Base-by-base conservation (phyloP, 1,140 invertebrate species). In the Brachionus paranguensis region DNA sequence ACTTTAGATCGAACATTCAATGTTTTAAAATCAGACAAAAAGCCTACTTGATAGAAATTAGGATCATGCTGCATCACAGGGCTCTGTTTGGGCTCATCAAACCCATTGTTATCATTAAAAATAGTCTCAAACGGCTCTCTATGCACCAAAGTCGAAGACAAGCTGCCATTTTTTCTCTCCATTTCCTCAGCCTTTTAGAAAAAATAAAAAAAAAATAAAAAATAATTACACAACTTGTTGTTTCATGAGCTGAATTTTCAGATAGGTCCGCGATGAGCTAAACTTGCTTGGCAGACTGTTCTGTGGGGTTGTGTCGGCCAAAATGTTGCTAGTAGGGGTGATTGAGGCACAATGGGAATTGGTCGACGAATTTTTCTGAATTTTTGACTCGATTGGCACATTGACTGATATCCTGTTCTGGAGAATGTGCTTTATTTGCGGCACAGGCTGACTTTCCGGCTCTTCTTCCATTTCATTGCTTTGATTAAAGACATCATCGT, bases 21-120 rank as follows among this genome's bases (percentile, higher is more conserved):
- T 47, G 1, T 47, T 47, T 47, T 47, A 12, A 47, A 47, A 3
- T 47, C 0, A 88, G 93, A 93, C 91, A 94, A 93, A 78, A 90
- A 78, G 94, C 93, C 91, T 94, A 93, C 45, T 93, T 92, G 70
- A 93, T 93, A 64, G 94, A 92, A 74, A 78, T 41, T 68, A 53
- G 43, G 53, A 17, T 12, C 45, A 53, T 43, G 53, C 43, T 17
- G 33, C 60, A 29, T 11, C 3, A 3, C 47, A 17, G 14, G 45
- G 12, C 10, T 47, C n/a, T 45, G 20, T 24, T 47, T 50, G 12
- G n/a, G 11, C 12, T 47, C 43, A 29, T 50, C n/a, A 6, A 47
- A 47, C 5, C 8, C 20, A 45, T 72, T 84, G 10, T 68, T 43
- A 53, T 11, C 24, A 4, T n/a, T 53, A 27, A 33, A 55, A 45